Evolutionary conservation across 2,888 invertebrate genomes (phyloP).

Genomic region (Trimorus sp.): DNA sequence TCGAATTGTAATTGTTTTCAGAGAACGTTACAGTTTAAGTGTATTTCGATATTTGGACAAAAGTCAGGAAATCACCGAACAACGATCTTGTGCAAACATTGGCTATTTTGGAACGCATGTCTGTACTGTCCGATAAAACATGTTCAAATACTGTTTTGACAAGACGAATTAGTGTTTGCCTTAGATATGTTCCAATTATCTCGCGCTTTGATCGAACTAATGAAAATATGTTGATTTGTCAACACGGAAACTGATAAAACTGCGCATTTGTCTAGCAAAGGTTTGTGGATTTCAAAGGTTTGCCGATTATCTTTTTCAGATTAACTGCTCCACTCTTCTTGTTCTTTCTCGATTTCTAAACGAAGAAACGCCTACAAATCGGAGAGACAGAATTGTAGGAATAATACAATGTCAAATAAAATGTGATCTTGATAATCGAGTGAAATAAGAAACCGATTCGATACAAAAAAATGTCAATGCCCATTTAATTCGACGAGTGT

Average conservation of each 20-base stretch:
- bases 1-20: background rate
- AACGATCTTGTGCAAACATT: too few relatives aligned
- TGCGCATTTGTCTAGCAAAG: constrained; percentile 37
- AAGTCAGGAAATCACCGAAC: too few relatives aligned
- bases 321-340: constrained; percentile 55
- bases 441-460: constrained; percentile 35
- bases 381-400: too few relatives aligned
- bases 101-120: too few relatives aligned
- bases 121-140: too few relatives aligned
- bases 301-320: constrained; percentile 53
- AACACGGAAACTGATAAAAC: constrained; percentile 41
- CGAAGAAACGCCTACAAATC: too few relatives aligned
- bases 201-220: constrained; percentile 24
- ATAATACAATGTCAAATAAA: too few relatives aligned
- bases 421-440: too few relatives aligned
- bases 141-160: background rate
- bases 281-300: constrained; percentile 42
- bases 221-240: constrained; percentile 21
- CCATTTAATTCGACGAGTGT: too few relatives aligned
- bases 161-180: constrained; percentile 12
- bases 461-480: background rate
- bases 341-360: constrained; percentile 23
- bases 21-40: background rate
- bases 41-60: too few relatives aligned
- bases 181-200: constrained; percentile 16